A percentile compares a stretch with the other conserved stretches of the same genome.
These are phyloP conservation scores for Urosaurus nigricauda DNA, from an alignment of 2,797 vertebrate genomes.

Conservation along the genomic window DNA sequence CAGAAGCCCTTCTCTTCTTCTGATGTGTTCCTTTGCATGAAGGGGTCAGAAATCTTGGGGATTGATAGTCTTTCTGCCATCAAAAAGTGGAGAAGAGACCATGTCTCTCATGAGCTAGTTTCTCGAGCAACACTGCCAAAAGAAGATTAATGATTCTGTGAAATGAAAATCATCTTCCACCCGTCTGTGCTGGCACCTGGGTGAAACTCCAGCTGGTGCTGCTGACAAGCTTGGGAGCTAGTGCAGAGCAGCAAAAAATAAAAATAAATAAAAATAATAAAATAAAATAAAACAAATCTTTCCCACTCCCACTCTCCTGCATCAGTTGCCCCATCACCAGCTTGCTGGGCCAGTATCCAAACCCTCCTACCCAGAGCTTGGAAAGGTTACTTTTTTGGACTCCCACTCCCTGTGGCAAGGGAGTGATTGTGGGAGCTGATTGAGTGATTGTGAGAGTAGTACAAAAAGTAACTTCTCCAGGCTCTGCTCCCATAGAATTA, in stretches of 20 bases:
- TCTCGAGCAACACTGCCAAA: slow-evolving; percentile 28
- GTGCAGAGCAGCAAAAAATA: slow-evolving; percentile 3
- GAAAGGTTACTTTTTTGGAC: neutral
- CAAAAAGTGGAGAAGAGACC: neutral
- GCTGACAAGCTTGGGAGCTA: slow-evolving; percentile 9
- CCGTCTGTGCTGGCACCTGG: slow-evolving; percentile 35
- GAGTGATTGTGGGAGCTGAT: neutral
- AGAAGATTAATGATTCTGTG: slow-evolving; percentile 63
- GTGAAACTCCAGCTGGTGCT: slow-evolving; percentile 15
- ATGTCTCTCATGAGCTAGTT: neutral
- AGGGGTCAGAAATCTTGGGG: neutral
- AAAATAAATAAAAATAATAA: too few relatives aligned
- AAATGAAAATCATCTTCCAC: slow-evolving; percentile 42
- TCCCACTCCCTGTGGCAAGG: neutral
- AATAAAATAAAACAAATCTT: too few relatives aligned
- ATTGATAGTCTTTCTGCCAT: too few relatives aligned
- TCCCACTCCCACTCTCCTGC: neutral
- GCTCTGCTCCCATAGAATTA: too few relatives aligned
- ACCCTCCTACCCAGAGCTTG: neutral
- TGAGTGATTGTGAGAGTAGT: neutral
- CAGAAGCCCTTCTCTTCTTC: neutral
- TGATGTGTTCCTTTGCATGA: neutral
- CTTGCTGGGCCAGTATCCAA: neutral
- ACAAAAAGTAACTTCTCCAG: neutral
- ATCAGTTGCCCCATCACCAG: neutral